Base-by-base conservation (phyloP, 2,888 invertebrate genomes). In the Cephus rjabovi region DNA sequence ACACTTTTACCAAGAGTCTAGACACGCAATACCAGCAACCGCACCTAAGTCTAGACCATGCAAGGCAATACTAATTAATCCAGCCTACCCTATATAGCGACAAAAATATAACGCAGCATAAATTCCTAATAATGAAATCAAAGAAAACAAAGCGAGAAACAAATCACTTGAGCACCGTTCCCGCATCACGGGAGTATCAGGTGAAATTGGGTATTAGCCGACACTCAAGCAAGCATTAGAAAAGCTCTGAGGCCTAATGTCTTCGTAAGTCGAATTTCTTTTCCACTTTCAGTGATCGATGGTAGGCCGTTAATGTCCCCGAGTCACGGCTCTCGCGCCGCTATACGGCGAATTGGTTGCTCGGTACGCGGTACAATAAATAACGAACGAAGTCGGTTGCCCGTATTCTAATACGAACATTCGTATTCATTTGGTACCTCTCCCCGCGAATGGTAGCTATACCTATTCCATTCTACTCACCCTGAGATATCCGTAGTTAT, bases 361-460 rank as follows among this genome's bases (percentile, higher is more conserved):
- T 78, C 75, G 75, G 76, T 75, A 78, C 76, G 37, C 77, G 33
- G 68, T 56, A 73, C 79, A 73, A 84, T 84, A 81, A 84, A 84
- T 81, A 82, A 80, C 79, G 73, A 77, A 69, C 69, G 23, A 77
- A 34, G 73, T 69, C 56, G 70, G 35, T 76, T 76, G 77, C 76
- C 75, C 74, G 77, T 81, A 81, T 81, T 83, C 82, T 83, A 83
- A 81, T 85, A 78, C 82, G 81, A 82, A 83, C 81, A 84, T 85
- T 85, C 79, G 81, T 82, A 84, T 83, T 83, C 84, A 82, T 84
- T 83, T 82, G 79, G 79, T 77, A 77, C 75, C 79, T 81, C 75
- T 75, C 78, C 75, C 73, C 9, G 71, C 71, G 71, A 31, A 11
- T 34, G 71, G 31, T 34, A 34, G 33, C 31, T 71, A 71, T 34